A percentile compares a stretch with the other conserved stretches of the same genome.
phyloP scores from a whole-genome alignment of 2,888 invertebrate species.

The Hirtodrosophila trivittata region DNA sequence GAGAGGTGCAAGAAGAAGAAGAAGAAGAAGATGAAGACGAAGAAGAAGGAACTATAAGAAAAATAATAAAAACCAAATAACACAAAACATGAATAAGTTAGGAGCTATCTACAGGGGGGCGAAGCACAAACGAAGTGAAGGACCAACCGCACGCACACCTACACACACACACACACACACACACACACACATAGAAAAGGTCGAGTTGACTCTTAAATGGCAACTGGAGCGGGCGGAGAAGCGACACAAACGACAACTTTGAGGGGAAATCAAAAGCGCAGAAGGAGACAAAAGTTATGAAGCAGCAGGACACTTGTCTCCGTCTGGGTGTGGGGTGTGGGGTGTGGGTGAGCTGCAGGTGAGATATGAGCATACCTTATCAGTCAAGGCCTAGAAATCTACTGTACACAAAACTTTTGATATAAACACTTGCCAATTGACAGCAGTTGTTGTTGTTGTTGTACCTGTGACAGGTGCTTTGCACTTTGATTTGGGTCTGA shows the following conservation, averaged over 20 bases:
- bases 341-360: neutral
- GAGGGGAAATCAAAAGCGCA: conserved; percentile 28
- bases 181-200: conserved; percentile 3
- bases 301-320: conserved; percentile 10
- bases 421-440: conserved; percentile 38
- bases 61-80: conserved; percentile 40
- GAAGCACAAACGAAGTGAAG: neutral
- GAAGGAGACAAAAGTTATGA: neutral
- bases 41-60: neutral
- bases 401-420: conserved; percentile 49
- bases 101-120: conserved; percentile 14
- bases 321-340: neutral
- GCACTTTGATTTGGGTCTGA: conserved; percentile 68
- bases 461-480: conserved; percentile 51
- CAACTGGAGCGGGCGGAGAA: conserved; percentile 15
- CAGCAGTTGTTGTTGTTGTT: conserved; percentile 3
- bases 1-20: conserved; percentile 10
- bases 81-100: conserved; percentile 50
- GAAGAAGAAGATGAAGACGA: neutral
- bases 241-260: conserved; percentile 5
- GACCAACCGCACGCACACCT: too few species aligned
- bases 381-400: conserved; percentile 38
- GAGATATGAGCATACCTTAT: conserved; percentile 12
- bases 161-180: too few species aligned
- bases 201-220: conserved; percentile 31